phyloP scores from a whole-genome alignment of 2,113 vertebrate genomes.

The Carassius auratus region DNA sequence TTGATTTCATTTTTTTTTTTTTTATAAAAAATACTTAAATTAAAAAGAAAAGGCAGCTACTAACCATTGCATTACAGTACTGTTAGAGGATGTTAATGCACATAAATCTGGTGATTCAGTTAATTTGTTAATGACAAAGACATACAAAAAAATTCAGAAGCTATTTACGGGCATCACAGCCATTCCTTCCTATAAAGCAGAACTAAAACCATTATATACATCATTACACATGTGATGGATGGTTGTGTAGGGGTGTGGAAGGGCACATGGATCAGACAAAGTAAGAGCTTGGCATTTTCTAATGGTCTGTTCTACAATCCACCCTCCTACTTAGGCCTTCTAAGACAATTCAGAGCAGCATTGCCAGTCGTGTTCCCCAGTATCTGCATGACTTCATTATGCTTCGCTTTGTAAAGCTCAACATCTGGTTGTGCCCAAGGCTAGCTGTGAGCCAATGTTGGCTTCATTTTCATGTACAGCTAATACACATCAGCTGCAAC shows the following conservation, averaged over 20 bases:
- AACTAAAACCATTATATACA: neutral
- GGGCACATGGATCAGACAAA: neutral
- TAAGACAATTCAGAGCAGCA: neutral
- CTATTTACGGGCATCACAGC: neutral
- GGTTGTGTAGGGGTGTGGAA: neutral
- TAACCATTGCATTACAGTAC: neutral
- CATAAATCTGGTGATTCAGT: neutral
- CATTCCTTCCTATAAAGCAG: neutral
- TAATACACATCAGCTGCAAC: constrained; percentile 20
- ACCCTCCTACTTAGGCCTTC: neutral
- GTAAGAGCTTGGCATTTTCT: neutral
- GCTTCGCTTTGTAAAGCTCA: constrained; percentile 18
- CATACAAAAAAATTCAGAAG: neutral
- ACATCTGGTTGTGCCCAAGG: constrained; percentile 66
- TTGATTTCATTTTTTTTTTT: too few relatives aligned
- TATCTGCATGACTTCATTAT: constrained; percentile 50
- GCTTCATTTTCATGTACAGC: constrained; percentile 43
- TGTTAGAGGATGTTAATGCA: neutral
- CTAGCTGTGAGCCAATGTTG: constrained; percentile 41
- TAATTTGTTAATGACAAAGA: neutral
- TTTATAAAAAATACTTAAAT: neutral
- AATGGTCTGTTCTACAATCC: neutral
- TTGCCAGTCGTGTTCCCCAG: neutral
- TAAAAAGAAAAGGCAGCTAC: neutral
- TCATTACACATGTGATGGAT: neutral